These are phyloP conservation scores for Fabriciana adippe DNA, from an alignment of 2,888 invertebrate species.

Conservation along the genomic window DNA sequence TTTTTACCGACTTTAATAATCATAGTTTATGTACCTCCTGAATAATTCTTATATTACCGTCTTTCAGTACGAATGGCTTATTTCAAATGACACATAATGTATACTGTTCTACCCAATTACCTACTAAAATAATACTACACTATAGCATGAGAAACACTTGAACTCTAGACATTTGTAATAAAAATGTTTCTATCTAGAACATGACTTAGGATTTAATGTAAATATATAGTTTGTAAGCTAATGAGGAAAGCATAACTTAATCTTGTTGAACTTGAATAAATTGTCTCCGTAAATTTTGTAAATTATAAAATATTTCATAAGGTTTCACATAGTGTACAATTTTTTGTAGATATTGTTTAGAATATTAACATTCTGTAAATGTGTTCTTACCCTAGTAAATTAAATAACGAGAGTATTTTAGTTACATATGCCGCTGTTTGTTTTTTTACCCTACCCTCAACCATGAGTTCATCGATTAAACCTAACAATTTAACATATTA, in stretches of 20 bases:
- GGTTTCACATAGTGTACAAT: slow-evolving; percentile 82
- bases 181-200: slow-evolving; percentile 63
- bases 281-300: slow-evolving; percentile 77
- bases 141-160: slow-evolving; percentile 20
- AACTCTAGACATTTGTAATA: slow-evolving; percentile 46
- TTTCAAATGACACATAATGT: too few species aligned
- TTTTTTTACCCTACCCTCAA: slow-evolving; percentile 44
- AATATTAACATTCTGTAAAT: slow-evolving; percentile 82
- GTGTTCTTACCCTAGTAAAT: slow-evolving; percentile 83
- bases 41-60: too few species aligned
- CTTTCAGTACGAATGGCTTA: too few species aligned
- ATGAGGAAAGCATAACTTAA: slow-evolving; percentile 72
- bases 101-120: too few species aligned
- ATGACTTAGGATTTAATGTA: slow-evolving; percentile 73
- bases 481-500: neutral
- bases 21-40: too few species aligned
- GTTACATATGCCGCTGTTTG: slow-evolving; percentile 72
- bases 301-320: slow-evolving; percentile 74
- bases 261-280: slow-evolving; percentile 78
- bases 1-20: too few species aligned
- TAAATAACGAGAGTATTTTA: slow-evolving; percentile 83
- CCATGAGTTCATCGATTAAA: neutral
- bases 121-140: slow-evolving; percentile 11
- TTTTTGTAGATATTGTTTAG: slow-evolving; percentile 81
- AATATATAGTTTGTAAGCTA: slow-evolving; percentile 68